A percentile compares a stretch with the other conserved stretches of the same genome.
Evolutionary conservation across 2,888 invertebrate species (phyloP).

Genomic region (Gastracanthus pulcherrimus): DNA sequence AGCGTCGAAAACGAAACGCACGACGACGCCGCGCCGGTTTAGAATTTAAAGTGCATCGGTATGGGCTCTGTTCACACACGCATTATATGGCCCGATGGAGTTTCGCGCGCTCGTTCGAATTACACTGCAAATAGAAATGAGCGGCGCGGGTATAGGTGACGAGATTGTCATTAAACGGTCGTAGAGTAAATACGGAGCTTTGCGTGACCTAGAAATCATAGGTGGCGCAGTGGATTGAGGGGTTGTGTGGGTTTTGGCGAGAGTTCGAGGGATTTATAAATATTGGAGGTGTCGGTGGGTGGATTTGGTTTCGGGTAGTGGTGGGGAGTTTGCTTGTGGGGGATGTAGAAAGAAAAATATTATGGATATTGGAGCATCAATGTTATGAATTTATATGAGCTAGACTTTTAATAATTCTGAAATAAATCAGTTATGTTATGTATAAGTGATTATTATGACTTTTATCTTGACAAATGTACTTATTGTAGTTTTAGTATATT

Average conservation of each 20-base stretch:
- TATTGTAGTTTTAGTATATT: background rate
- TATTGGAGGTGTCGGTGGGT: background rate
- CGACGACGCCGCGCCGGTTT: background rate
- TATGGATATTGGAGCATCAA: too few relatives aligned
- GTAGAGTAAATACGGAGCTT: slow-evolving; percentile 5
- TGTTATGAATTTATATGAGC: too few relatives aligned
- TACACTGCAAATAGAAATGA: slow-evolving; percentile 41
- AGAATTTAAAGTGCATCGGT: slow-evolving; percentile 12
- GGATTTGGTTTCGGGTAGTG: too few relatives aligned
- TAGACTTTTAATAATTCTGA: too few relatives aligned
- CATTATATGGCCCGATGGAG: slow-evolving; percentile 28
- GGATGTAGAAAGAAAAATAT: too few relatives aligned
- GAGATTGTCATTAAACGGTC: slow-evolving; percentile 45
- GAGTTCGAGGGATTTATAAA: background rate
- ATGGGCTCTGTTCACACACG: background rate
- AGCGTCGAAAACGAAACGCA: background rate
- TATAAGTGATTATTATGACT: background rate
- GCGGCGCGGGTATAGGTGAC: background rate
- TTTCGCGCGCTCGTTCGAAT: slow-evolving; percentile 23
- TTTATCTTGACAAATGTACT: background rate
- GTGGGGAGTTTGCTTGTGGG: too few relatives aligned
- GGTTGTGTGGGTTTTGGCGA: too few relatives aligned
- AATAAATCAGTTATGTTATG: background rate
- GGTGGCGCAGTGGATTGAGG: background rate
- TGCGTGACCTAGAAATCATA: background rate